Evolutionary conservation across 2,888 invertebrate genomes (phyloP), one percentile per base, ranked within the genome.

Genomic region (Homarus gammarus): DNA sequence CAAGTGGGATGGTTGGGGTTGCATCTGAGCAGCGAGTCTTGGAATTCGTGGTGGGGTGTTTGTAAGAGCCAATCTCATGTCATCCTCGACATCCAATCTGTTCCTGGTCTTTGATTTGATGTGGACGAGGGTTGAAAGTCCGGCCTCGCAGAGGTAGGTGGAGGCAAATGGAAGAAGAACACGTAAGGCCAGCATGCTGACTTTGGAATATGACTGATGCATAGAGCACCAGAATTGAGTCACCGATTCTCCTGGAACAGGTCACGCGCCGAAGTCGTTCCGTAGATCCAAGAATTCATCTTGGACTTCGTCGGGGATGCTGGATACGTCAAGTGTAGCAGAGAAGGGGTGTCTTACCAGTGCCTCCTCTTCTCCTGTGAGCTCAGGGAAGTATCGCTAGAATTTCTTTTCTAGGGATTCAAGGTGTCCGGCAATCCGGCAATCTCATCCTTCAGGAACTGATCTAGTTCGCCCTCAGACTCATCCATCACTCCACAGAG

Each of bases 161-260:
- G 75, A 75, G 33, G 75, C 36, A 27, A 81, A 81, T 64, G 61
- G 81, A 61, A 81, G 56, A 15, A 81, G 81, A 56, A 56, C 56
- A 31, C 61, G 81, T 1, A 78, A 78, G 77, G 78, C 78, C 2
- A 44, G 33, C 77, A 77, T 78, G 86, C 61, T 61, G 64, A 78
- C 40, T 61, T 78, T 77, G 61, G 36, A 36, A 75, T 75, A 78
- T 61, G 78, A 86, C 84, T 84, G 86, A 64, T 86, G 36, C 86
- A 86, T 64, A 78, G 10, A 22, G 70, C 44, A 70, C 68, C 83
- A 83, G 72, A 83, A 83, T 70, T 83, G 83, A 70, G 36, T 40
- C 36, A 68, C 40, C 22, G 68, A 44, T 51, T 83, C 61, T 40
- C 82, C 31, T 82, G 12, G 64, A 78, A 86, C 27, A 75, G 68